Percentiles rank a stretch among this genome's conserved stretches.
These are phyloP conservation scores for Limosa lapponica DNA, from an alignment of 2,797 vertebrate species.

Conservation along the genomic window DNA sequence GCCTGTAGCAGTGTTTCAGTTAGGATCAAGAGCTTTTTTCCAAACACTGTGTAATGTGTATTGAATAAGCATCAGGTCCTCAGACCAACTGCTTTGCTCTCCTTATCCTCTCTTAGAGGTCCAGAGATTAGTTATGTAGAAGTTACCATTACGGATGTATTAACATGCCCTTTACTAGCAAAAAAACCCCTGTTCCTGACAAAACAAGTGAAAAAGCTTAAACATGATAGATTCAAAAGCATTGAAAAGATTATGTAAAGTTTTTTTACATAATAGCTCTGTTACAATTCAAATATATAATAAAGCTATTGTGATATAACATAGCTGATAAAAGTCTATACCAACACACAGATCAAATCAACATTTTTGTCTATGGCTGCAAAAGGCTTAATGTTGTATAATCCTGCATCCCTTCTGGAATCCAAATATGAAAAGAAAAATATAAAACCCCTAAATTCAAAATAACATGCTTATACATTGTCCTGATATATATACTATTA, in stretches of 20 bases:
- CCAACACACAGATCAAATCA: neutral
- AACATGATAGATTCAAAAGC: neutral
- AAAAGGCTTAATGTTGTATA: neutral
- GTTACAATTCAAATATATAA: neutral
- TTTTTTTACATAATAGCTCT: neutral
- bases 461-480: neutral
- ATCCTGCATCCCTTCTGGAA: neutral
- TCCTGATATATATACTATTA: neutral
- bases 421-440: neutral
- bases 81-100: neutral
- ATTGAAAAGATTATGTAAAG: neutral
- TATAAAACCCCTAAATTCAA: neutral
- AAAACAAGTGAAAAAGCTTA: neutral
- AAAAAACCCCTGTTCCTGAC: neutral
- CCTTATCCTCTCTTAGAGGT: neutral
- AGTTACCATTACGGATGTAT: neutral
- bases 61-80: neutral
- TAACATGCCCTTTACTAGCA: neutral
- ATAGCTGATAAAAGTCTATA: neutral
- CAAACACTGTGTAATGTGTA: neutral
- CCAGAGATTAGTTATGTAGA: neutral
- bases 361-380: neutral
- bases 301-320: neutral
- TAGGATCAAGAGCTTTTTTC: neutral
- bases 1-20: neutral